These are phyloP conservation scores for Serrognathus titanus DNA, from an alignment of 2,888 invertebrate species.

Conservation along the genomic window DNA sequence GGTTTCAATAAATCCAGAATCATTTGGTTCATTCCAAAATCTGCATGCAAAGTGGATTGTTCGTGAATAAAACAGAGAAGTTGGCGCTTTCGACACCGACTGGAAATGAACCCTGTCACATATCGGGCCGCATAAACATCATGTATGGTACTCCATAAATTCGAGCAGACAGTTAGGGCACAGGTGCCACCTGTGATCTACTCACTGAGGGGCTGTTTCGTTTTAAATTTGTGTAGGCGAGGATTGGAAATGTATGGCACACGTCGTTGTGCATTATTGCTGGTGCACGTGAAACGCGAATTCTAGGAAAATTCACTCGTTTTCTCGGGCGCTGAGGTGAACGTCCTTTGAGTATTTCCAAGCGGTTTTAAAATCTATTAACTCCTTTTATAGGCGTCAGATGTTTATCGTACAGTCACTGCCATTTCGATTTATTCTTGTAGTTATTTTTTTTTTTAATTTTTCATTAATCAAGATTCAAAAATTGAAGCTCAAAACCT, in stretches of 20 bases:
- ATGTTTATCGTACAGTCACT: too few species aligned
- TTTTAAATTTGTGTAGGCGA: neutral
- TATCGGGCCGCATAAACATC: slow-evolving; percentile 21
- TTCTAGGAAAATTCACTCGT: too few species aligned
- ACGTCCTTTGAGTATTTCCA: too few species aligned
- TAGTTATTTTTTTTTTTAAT: too few species aligned
- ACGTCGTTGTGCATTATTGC: neutral
- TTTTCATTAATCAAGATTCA: too few species aligned
- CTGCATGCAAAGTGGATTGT: slow-evolving; percentile 7
- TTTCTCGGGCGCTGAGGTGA: too few species aligned
- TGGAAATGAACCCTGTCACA: slow-evolving; percentile 25
- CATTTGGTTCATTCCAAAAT: neutral
- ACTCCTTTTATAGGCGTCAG: too few species aligned
- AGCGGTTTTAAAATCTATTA: too few species aligned
- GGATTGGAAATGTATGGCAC: neutral
- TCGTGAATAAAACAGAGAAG: neutral
- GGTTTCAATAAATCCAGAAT: neutral
- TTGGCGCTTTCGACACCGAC: slow-evolving; percentile 9
- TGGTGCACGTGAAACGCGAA: too few species aligned
- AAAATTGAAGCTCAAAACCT: too few species aligned
- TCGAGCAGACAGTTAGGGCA: slow-evolving; percentile 17
- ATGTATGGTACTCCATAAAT: slow-evolving; percentile 22
- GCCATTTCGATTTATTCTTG: too few species aligned
- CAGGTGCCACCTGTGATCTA: slow-evolving; percentile 23
- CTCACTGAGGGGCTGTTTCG: slow-evolving; percentile 9